Evolutionary conservation across 2,113 vertebrate genomes (phyloP).

Genomic region (chimpanzee (Pan troglodytes)): NHGRI_mPanTro3-v2.1_pri NC_072409.2:51199001-51199500

Average conservation of each 20-base stretch:
- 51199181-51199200: background rate
- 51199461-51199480: background rate
- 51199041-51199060: background rate
- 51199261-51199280: background rate
- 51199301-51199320: background rate
- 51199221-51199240: background rate
- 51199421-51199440: background rate
- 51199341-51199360: background rate
- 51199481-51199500: background rate
- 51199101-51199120: background rate
- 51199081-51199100: background rate
- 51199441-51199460: background rate
- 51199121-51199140: background rate
- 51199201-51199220: background rate
- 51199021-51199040: background rate
- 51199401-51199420: background rate
- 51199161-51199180: fast-evolving
- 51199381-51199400: background rate
- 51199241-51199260: background rate
- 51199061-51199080: background rate
- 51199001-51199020: background rate
- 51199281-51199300: background rate
- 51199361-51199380: background rate
- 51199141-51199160: no score
- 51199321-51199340: background rate